Percentiles rank a stretch among this genome's conserved stretches.
phyloP scores from a whole-genome alignment of 2,888 invertebrate genomes.

The Drosophila anceps region DNA sequence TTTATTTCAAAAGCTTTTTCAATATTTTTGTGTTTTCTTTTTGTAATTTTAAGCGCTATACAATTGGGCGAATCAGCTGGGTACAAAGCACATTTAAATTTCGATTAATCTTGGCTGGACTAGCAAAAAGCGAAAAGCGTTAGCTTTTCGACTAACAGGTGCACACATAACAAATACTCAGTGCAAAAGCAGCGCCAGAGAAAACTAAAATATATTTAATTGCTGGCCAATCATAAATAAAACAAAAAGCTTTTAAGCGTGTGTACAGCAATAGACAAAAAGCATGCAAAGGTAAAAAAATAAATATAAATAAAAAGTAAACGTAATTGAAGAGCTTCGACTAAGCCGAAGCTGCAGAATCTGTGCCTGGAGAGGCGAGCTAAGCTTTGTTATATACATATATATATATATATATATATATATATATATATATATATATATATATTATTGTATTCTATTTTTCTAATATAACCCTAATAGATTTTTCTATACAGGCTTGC shows the following conservation, averaged over 20 bases:
- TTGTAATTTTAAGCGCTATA: conserved; percentile 26
- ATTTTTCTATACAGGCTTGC: background rate
- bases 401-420: too few relatives aligned
- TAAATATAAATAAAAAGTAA: background rate
- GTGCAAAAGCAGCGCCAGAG: conserved; percentile 19
- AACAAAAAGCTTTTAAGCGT: conserved; percentile 4
- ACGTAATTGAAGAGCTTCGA: conserved; percentile 1
- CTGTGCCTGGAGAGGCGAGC: background rate
- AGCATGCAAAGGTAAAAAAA: conserved; percentile 37
- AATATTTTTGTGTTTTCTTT: conserved; percentile 22
- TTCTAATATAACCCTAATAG: too few relatives aligned
- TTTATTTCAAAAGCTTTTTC: conserved; percentile 45
- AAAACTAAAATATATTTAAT: background rate
- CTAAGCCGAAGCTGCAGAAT: background rate
- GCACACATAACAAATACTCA: conserved; percentile 27
- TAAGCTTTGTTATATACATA: background rate
- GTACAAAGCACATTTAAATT: conserved; percentile 32
- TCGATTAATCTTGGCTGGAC: conserved; percentile 35
- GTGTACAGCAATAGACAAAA: conserved; percentile 40
- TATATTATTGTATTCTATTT: too few relatives aligned
- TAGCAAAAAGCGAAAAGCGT: conserved; percentile 7
- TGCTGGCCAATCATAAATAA: conserved; percentile 39
- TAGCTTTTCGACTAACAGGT: conserved; percentile 29
- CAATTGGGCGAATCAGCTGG: conserved; percentile 28
- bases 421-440: background rate